Base-by-base conservation (phyloP, 1,140 invertebrate species). In the Hypothenemus hampei region DNA sequence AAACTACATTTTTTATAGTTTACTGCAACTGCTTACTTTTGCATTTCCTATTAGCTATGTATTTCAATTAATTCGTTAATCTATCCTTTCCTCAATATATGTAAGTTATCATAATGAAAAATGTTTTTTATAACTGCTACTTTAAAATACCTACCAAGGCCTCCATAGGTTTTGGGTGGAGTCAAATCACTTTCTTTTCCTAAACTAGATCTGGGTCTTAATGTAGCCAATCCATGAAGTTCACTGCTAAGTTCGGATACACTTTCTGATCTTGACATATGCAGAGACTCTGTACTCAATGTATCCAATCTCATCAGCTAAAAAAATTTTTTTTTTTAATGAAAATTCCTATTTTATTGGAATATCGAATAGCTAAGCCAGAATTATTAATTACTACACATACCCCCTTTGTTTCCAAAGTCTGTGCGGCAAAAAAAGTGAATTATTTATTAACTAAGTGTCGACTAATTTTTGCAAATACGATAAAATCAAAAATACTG, bases 191-290 rank as follows among this genome's bases (percentile, higher is more conserved):
- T 77, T 74, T 65, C 78, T 77, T 37, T 78, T 65, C 65, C 73
- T 73, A 63, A 75, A 73, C 65, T 77, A 69, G 10, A 71, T 59
- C 64, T 69, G 21, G 61, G 68, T 45, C 68, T 61, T 11, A 65
- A 53, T 59, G 73, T 61, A 11, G 63, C 59, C 16, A 64, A 52
- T 11, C 65, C 65, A 33, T 67, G 56, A 10, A 76, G 61, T 41
- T 82, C 81, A 57, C 72, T 81, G 44, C 84, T 89, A 2, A 91
- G 73, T 74, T 91, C 88, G 20, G 84, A 83, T 46, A 90, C 86
- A 71, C 87, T 90, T 71, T 89, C 88, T 29, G 88, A 90, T 13
- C 87, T 81, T 15, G 80, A 81, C 36, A 85, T 80, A 24, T 81
- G 83, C 49, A 87, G 70, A 6, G 83, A 84, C 71, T 90, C 86